A percentile compares a stretch with the other conserved stretches of the same genome.
phyloP scores from a whole-genome alignment of 2,888 invertebrate species.

The Mechanitis mazaeus region DNA sequence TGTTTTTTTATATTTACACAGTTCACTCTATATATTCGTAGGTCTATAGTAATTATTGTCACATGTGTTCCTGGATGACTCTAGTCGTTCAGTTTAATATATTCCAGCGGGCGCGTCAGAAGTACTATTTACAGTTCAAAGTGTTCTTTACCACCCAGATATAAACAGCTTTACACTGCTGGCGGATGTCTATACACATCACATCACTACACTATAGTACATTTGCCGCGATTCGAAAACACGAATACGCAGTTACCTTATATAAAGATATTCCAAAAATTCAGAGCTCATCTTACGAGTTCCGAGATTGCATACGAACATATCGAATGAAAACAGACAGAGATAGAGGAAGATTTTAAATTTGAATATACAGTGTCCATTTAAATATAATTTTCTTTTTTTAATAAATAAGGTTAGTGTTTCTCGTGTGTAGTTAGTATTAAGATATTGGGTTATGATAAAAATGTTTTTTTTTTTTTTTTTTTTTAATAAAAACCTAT shows the following conservation, averaged over 20 bases:
- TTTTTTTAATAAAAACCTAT: neutral
- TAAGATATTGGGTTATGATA: too few relatives aligned
- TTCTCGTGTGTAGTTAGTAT: too few relatives aligned
- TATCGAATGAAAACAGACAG: neutral
- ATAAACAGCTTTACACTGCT: slow-evolving; percentile 2
- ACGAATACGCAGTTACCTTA: slow-evolving; percentile 24
- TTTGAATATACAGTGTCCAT: too few relatives aligned
- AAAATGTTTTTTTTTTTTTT: too few relatives aligned
- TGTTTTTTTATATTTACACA: too few relatives aligned
- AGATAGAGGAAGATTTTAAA: neutral
- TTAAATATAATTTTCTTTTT: too few relatives aligned
- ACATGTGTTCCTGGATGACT: too few relatives aligned
- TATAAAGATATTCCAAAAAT: slow-evolving; percentile 19
- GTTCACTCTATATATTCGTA: too few relatives aligned
- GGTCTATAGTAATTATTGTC: too few relatives aligned
- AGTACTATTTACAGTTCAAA: slow-evolving; percentile 5
- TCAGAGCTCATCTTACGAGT: slow-evolving; percentile 17
- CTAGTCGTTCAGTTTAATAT: neutral
- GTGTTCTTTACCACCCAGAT: neutral
- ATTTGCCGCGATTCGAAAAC: slow-evolving; percentile 31
- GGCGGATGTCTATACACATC: slow-evolving; percentile 25
- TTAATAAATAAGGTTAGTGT: too few relatives aligned
- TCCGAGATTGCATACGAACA: slow-evolving; percentile 9
- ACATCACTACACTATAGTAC: slow-evolving; percentile 29
- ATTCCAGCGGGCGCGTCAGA: neutral